Percentiles rank a stretch among this genome's conserved stretches.
Conservation (phyloP, 2,888 invertebrate species). For the Daptonema setosum region DNA sequence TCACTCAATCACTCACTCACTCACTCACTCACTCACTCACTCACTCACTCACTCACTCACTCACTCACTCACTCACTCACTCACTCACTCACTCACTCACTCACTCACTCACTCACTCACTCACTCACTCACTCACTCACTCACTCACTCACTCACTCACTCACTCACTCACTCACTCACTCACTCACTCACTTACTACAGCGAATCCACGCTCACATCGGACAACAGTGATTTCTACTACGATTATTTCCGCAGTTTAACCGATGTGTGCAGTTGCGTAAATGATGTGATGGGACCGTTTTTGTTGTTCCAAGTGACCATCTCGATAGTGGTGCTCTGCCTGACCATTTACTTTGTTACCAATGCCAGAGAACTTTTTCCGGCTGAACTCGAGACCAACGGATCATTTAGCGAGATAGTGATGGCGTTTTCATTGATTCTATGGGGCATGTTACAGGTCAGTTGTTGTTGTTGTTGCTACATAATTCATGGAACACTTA, state of each 20-base stretch:
- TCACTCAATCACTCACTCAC: no score
- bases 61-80: no score
- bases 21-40: no score
- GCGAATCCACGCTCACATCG: not conserved
- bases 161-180: no score
- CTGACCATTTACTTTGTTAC: not conserved
- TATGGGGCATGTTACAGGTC: not conserved
- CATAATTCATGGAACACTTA: not conserved
- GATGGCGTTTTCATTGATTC: not conserved
- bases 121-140: no score
- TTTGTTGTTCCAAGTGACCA: not conserved
- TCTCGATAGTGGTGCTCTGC: not conserved
- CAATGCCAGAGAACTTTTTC: not conserved
- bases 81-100: no score
- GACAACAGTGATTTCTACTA: not conserved
- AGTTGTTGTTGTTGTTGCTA: not conserved
- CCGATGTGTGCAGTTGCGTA: not conserved
- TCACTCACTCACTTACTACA: no score
- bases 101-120: no score
- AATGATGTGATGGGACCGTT: not conserved
- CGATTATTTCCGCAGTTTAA: not conserved
- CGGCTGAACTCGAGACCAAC: not conserved
- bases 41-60: no score
- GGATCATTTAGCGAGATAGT: not conserved
- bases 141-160: no score